A percentile compares a stretch with the other conserved stretches of the same genome.
These are phyloP conservation scores for Hymenochirus boettgeri DNA, from an alignment of 2,113 vertebrate species.

Conservation along the genomic window DNA sequence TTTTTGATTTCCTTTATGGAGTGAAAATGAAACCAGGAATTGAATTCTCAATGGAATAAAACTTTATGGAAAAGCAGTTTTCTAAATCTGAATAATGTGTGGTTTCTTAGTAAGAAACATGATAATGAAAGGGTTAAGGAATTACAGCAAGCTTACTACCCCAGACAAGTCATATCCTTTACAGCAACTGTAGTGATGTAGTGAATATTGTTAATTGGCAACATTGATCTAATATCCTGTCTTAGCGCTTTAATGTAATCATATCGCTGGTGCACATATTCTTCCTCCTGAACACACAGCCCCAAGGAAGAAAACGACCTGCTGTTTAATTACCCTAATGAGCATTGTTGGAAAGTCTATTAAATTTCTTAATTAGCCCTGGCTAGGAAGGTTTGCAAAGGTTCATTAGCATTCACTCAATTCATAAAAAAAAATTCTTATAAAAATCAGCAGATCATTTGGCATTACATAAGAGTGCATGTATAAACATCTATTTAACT, in stretches of 20 bases:
- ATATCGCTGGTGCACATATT: slow-evolving; percentile 3
- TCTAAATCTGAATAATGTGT: too few relatives aligned
- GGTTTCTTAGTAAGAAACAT: too few relatives aligned
- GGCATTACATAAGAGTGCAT: neutral
- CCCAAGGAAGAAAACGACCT: slow-evolving; percentile 6
- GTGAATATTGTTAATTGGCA: slow-evolving; percentile 25
- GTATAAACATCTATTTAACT: neutral
- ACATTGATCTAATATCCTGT: slow-evolving; percentile 26
- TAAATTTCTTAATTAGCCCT: slow-evolving; percentile 25
- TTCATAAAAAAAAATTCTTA: slow-evolving; percentile 1
- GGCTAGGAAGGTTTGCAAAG: slow-evolving; percentile 12
- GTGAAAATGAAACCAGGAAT: too few relatives aligned
- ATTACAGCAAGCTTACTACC: neutral
- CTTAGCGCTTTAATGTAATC: slow-evolving; percentile 32
- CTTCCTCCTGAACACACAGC: slow-evolving; percentile 15
- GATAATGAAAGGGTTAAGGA: slow-evolving; percentile 1
- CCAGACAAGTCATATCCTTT: slow-evolving; percentile 13
- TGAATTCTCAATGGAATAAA: too few relatives aligned
- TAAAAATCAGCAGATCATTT: neutral
- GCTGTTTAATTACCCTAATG: slow-evolving; percentile 38
- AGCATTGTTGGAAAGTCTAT: slow-evolving; percentile 2
- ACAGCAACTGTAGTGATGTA: slow-evolving; percentile 30
- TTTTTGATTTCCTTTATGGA: too few relatives aligned
- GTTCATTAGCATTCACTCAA: slow-evolving; percentile 3
- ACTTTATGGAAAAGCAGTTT: too few relatives aligned